These are phyloP conservation scores for Clusia tigrina DNA, from an alignment of 2,888 invertebrate species.

Conservation along the genomic window DNA sequence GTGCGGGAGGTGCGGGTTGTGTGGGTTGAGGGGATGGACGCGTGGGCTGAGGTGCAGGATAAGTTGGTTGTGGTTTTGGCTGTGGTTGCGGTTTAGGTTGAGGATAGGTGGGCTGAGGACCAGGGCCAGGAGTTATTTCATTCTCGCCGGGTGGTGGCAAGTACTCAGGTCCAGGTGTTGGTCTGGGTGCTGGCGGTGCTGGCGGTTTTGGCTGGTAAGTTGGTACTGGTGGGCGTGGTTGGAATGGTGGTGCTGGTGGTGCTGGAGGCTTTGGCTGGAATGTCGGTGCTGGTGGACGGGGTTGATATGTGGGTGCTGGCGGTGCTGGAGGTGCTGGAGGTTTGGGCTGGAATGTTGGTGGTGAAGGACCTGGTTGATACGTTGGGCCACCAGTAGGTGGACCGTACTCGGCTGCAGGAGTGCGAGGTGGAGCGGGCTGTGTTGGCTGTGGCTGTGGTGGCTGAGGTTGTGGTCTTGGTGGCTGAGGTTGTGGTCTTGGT, in stretches of 20 bases:
- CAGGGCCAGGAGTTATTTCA: slow-evolving; percentile 27
- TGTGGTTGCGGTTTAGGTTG: slow-evolving; percentile 24
- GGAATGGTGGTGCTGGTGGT: slow-evolving; percentile 13
- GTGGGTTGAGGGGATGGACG: background rate
- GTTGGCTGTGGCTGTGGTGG: slow-evolving; percentile 18
- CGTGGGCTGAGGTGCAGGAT: slow-evolving; percentile 19
- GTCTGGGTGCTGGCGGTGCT: slow-evolving; percentile 16
- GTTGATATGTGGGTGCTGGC: slow-evolving; percentile 22
- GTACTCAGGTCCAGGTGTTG: slow-evolving; percentile 24
- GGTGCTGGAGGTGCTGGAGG: slow-evolving; percentile 23
- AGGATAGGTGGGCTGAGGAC: slow-evolving; percentile 27
- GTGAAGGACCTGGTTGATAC: slow-evolving; percentile 40
- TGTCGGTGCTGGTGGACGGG: slow-evolving; percentile 30
- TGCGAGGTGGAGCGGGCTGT: slow-evolving; percentile 32
- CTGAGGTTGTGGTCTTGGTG: slow-evolving; percentile 17
- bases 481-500: background rate
- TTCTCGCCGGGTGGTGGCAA: slow-evolving; percentile 36
- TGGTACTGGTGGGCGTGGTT: slow-evolving; percentile 32
- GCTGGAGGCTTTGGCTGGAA: slow-evolving; percentile 36
- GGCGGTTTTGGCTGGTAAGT: slow-evolving; percentile 38
- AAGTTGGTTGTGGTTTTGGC: slow-evolving; percentile 28
- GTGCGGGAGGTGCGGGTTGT: slow-evolving; percentile 13
- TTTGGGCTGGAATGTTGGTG: slow-evolving; percentile 26
- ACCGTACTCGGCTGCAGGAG: slow-evolving; percentile 31
- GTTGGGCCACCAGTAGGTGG: slow-evolving; percentile 32